These are phyloP conservation scores for Porites cylindrica DNA, from an alignment of 92 coral and sea anemone species.

Conservation along the genomic window DNA sequence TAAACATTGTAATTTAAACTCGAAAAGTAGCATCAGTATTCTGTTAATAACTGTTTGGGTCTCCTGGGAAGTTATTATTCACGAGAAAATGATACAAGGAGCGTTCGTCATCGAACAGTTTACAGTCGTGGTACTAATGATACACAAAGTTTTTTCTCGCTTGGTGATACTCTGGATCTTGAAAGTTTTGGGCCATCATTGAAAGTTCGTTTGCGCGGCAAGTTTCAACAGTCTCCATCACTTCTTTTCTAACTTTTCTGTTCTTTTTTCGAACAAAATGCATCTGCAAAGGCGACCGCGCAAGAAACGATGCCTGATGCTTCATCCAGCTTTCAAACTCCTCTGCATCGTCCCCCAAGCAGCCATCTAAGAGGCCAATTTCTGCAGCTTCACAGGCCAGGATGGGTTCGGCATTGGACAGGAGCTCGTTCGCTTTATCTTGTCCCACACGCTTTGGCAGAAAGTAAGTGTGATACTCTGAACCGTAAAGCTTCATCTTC, in stretches of 20 bases:
- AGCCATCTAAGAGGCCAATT: conserved; percentile 62
- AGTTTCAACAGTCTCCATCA: conserved; percentile 54
- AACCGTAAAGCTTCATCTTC: conserved; percentile 76
- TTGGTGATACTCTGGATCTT: conserved; percentile 62
- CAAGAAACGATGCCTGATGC: conserved; percentile 43
- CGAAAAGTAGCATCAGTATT: too few relatives aligned
- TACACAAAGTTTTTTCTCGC: conserved; percentile 72
- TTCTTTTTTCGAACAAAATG: conserved; percentile 36
- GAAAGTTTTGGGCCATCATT: conserved; percentile 70
- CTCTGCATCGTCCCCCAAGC: conserved; percentile 28
- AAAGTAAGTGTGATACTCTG: conserved; percentile 85
- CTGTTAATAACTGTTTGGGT: too few relatives aligned
- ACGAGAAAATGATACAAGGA: too few relatives aligned
- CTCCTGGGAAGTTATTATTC: too few relatives aligned
- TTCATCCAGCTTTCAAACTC: conserved; percentile 51
- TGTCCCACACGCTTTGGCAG: conserved; percentile 69
- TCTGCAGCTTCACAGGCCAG: conserved; percentile 63
- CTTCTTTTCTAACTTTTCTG: conserved; percentile 27
- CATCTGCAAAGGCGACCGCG: conserved; percentile 18
- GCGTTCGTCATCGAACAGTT: too few relatives aligned
- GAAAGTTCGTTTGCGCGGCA: conserved; percentile 54
- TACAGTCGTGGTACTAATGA: conserved; percentile 26
- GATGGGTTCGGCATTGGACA: conserved; percentile 55
- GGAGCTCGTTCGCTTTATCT: conserved; percentile 53
- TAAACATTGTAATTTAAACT: too few relatives aligned